Evolutionary conservation across 53 echinoderm and acorn worm species (phyloP).

Genomic region (Holothuria scabra): DNA sequence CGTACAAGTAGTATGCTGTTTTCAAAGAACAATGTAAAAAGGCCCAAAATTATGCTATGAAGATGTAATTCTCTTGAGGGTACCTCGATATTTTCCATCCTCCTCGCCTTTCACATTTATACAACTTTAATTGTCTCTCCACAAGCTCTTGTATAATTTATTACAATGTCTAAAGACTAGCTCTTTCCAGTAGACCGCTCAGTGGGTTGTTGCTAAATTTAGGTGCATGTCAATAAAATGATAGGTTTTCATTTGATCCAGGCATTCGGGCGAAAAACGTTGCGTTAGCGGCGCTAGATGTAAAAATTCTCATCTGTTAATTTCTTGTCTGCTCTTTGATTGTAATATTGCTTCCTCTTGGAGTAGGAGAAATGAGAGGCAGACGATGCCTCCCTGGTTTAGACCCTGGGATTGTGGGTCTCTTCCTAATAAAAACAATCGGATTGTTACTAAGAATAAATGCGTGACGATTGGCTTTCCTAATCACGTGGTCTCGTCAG

Average conservation of each 20-base stretch:
- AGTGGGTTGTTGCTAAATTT: slow-evolving; percentile 14
- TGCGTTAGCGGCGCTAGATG: background rate
- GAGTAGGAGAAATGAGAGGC: background rate
- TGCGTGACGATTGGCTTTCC: slow-evolving; percentile 9
- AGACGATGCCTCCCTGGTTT: slow-evolving; percentile 28
- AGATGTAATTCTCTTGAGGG: too few relatives aligned
- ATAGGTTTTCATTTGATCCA: slow-evolving; percentile 29
- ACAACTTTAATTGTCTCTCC: background rate
- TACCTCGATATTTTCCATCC: background rate
- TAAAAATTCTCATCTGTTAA: background rate
- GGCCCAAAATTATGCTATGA: too few relatives aligned
- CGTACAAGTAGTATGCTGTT: too few relatives aligned
- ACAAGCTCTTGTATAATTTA: background rate
- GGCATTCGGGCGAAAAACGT: slow-evolving; percentile 2
- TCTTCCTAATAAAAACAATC: slow-evolving; percentile 41
- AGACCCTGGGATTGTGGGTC: slow-evolving; percentile 46
- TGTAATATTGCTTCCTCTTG: background rate
- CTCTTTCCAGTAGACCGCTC: slow-evolving; percentile 5
- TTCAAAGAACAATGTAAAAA: too few relatives aligned
- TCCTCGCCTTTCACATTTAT: slow-evolving; percentile 1
- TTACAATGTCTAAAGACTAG: background rate
- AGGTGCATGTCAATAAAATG: slow-evolving; percentile 28
- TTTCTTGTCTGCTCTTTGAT: slow-evolving; percentile 19
- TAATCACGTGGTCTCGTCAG: slow-evolving; percentile 26
- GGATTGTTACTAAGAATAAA: slow-evolving; percentile 43